Evolutionary conservation across 2,888 invertebrate genomes (phyloP), one percentile per base, ranked within the genome.

Genomic region (Brachycybe producta): DNA sequence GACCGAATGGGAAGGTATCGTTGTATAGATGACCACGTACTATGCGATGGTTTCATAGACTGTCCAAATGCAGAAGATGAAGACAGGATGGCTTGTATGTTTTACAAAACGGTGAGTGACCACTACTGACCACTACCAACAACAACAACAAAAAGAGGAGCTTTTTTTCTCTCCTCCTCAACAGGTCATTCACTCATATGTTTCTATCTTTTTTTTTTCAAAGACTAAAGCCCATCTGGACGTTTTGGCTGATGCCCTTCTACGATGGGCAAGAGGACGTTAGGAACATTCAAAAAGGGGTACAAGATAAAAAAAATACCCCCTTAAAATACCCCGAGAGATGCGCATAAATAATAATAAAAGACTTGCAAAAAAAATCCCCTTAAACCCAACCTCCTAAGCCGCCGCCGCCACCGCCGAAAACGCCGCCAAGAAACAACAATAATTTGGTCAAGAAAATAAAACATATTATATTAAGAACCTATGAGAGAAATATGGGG

Each of bases 221-320:
- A 13, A 91, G 91, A 91, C 90, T 64, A 91, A 90, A 71, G 88
- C 88, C 65, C 91, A 91, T 70, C 75, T 91, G 73, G 90, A 91
- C 73, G 87, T 91, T 61, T 72, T 91, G 69, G 91, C 91, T 59
- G 91, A 91, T 72, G 91, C 90, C 66, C 76, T 91, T 62, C 74
- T 91, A 61, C 80, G 90, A 68, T 91, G 90, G 90, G 88, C 88
- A 67, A 77, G 90, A 70, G 90, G 90, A 64, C 87, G 88, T 74
- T 88, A 86, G 27, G 28, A 24, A 24, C 32, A 28, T 11, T 50
- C 34, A 44, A 23, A 4, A 11, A 8, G 39, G n/a, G n/a, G n/a
- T n/a, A n/a, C n/a, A n/a, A n/a, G n/a, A n/a, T n/a, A n/a, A n/a
- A n/a, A n/a, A n/a, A n/a, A n/a, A n/a, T n/a, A n/a, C n/a, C n/a